Evolutionary conservation across 2,888 invertebrate species (phyloP).

Genomic region (Conchocele bisecta): DNA sequence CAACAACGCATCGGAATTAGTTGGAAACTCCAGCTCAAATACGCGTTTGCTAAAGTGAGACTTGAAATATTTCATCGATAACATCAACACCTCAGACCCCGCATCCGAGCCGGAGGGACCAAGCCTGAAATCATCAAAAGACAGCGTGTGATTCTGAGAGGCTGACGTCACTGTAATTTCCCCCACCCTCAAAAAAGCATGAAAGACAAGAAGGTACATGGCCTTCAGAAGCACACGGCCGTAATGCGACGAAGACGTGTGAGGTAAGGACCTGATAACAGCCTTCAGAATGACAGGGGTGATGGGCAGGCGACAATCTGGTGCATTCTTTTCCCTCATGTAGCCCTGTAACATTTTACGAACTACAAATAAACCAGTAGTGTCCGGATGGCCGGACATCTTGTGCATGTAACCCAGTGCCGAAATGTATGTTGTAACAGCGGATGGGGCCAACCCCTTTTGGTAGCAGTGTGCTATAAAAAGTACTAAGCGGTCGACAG

Average conservation of each 20-base stretch:
- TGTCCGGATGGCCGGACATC: too few relatives aligned
- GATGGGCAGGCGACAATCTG: conserved; percentile 15
- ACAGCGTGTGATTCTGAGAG: too few relatives aligned
- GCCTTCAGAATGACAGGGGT: neutral
- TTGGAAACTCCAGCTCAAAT: too few relatives aligned
- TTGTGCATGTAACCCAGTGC: neutral
- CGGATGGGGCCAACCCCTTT: neutral
- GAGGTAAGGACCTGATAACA: neutral
- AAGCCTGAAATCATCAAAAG: too few relatives aligned
- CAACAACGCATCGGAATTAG: too few relatives aligned
- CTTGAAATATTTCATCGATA: too few relatives aligned
- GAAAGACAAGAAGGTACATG: conserved; percentile 11
- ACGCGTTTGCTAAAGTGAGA: too few relatives aligned
- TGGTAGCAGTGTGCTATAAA: conserved; percentile 3
- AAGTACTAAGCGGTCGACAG: neutral
- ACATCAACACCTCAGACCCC: neutral
- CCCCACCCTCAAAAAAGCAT: conserved; percentile 10
- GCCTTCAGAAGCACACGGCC: neutral
- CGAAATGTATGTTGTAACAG: conserved; percentile 5
- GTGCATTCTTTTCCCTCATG: neutral
- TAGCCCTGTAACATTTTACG: conserved; percentile 1
- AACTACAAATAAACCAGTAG: conserved; percentile 1
- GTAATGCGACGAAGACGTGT: neutral
- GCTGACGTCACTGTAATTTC: too few relatives aligned
- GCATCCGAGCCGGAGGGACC: neutral